A percentile compares a stretch with the other conserved stretches of the same genome.
These are phyloP conservation scores for Phymastichus coffea DNA, from an alignment of 1,140 invertebrate species.

Conservation along the genomic window DNA sequence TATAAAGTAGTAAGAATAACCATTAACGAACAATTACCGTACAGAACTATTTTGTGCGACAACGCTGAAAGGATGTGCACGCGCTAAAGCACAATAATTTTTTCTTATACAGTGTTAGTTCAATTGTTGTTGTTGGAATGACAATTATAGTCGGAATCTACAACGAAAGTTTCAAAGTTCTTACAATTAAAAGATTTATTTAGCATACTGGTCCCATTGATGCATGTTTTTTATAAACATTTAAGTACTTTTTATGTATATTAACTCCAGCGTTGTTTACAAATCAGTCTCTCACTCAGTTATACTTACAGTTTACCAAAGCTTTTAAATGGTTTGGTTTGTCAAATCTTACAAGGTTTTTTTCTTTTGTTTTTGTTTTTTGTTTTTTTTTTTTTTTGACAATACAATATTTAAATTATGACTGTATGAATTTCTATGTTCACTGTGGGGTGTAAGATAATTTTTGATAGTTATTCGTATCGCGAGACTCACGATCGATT, in stretches of 20 bases:
- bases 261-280: constrained; percentile 3
- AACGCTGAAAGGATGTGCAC: background rate
- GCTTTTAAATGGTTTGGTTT: background rate
- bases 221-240: constrained; percentile 18
- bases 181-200: no score
- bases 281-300: constrained; percentile 13
- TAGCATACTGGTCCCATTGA: constrained; percentile 26
- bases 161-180: background rate
- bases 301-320: background rate
- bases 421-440: background rate
- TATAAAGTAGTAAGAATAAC: background rate
- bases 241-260: background rate
- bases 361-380: background rate
- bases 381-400: background rate
- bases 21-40: background rate
- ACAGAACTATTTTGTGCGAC: background rate
- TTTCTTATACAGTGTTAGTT: background rate
- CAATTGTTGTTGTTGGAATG: constrained; percentile 17
- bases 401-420: background rate
- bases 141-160: constrained; percentile 13
- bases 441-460: background rate
- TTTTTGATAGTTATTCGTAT: background rate
- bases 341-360: background rate
- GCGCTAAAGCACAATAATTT: background rate
- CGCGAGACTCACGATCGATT: no score